Evolutionary conservation across 1,140 invertebrate genomes (phyloP).

Genomic region (Penaeus chinensis): DNA sequence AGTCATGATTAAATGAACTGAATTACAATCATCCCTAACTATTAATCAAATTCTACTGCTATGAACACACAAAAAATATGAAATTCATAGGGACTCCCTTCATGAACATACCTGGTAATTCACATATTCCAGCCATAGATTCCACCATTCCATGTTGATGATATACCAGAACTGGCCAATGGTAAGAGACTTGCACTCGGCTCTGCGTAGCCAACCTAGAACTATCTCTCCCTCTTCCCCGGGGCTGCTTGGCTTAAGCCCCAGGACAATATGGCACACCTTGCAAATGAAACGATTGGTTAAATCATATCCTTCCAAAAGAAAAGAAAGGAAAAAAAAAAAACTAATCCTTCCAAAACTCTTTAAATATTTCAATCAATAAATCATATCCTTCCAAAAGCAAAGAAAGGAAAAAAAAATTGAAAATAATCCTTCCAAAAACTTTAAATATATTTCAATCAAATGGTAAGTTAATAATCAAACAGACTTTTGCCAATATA

Average conservation of each 20-base stretch:
- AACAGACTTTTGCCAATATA: not conserved
- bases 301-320: not conserved
- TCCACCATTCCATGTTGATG: slow-evolving; percentile 86
- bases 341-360: not conserved
- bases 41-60: too few species aligned
- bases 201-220: slow-evolving; percentile 81
- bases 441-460: not conserved
- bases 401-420: not conserved
- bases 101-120: slow-evolving; percentile 53
- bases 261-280: slow-evolving; percentile 89
- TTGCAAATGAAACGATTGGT: slow-evolving; percentile 66
- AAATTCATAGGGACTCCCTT: not conserved
- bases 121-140: slow-evolving; percentile 81
- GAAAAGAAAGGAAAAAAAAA: not conserved
- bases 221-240: slow-evolving; percentile 86
- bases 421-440: not conserved
- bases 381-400: not conserved
- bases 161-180: slow-evolving; percentile 90
- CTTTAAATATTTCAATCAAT: not conserved
- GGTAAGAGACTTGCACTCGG: slow-evolving; percentile 78
- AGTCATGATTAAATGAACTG: too few species aligned
- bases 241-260: slow-evolving; percentile 80
- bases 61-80: not conserved
- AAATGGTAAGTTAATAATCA: not conserved
- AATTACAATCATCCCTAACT: too few species aligned